Base-by-base conservation (phyloP, 2,888 invertebrate species). In the Hydriomena furcata region DNA sequence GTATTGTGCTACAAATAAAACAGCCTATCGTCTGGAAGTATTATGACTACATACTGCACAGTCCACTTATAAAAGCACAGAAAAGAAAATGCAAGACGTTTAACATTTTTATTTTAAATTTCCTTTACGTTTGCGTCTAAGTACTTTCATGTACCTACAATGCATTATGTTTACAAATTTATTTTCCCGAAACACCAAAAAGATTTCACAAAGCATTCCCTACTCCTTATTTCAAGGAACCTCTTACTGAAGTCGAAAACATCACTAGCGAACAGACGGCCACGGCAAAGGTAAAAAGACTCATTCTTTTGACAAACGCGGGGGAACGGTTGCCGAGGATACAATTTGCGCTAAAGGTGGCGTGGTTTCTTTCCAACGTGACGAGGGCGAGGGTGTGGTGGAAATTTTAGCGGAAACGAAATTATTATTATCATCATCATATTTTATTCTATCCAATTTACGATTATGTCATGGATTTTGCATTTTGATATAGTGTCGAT, bases 251-350 rank as follows among this genome's bases (percentile, higher is more conserved):
- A 43, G 37, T 40, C 34, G 40, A 52, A 34, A 52, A 47, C 47
- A 49, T 42, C 41, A 48, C 34, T 41, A 46, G 37, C 27, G 40
- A 55, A 40, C 55, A 50, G 42, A 50, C 36, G 51, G 41, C 52
- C 50, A 30, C 42, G 41, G 58, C 28, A 25, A 54, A 60, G 65
- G 73, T 68, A 75, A 78, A 82, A 81, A 76, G 66, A 77, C 75
- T 78, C 73, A 76, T 82, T 83, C 79, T 79, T 80, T 80, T 82
- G 79, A 82, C 75, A 79, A 83, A 79, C 76, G 74, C 72, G 63
- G 58, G 60, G 56, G 65, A 56, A 63, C 61, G 63, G 64, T 51
- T 70, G 63, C 53, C 52, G 66, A 65, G 79, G 77, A 79, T 75
- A 82, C 82, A 83, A 84, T 84, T 80, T 80, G 76, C 71, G 69